Percentiles rank a stretch among this genome's conserved stretches.
These are phyloP conservation scores for Margaritifera margaritifera DNA, from an alignment of 2,888 invertebrate species.

Conservation along the genomic window DNA sequence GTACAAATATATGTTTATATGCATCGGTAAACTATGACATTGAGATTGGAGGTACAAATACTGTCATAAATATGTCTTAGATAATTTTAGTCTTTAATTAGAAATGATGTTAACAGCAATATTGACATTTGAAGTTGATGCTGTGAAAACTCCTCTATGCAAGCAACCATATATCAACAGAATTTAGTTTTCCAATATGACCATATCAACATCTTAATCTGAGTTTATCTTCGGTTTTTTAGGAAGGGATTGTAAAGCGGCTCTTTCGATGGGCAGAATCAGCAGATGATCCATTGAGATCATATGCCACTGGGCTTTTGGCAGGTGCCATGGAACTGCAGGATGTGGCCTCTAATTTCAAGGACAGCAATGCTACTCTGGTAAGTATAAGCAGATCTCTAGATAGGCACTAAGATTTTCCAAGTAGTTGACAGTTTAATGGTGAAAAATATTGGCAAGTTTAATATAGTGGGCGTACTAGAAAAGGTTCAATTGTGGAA, in stretches of 20 bases:
- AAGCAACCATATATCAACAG: too few species aligned
- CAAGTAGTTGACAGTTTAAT: not conserved
- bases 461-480: not conserved
- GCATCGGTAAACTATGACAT: too few species aligned
- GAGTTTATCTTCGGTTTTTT: constrained; percentile 34
- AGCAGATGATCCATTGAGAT: constrained; percentile 90
- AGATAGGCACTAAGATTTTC: too few species aligned
- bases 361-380: constrained; percentile 88
- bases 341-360: constrained; percentile 92
- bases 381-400: constrained; percentile 68
- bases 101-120: too few species aligned
- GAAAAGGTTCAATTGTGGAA: too few species aligned
- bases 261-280: constrained; percentile 93
- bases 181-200: too few species aligned
- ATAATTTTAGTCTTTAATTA: too few species aligned
- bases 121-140: too few species aligned
- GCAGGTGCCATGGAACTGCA: constrained; percentile 98
- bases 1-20: too few species aligned
- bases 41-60: too few species aligned
- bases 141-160: too few species aligned
- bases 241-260: constrained; percentile 88
- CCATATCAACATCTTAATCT: not conserved
- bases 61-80: too few species aligned
- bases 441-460: not conserved
- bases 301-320: constrained; percentile 93